A percentile compares a stretch with the other conserved stretches of the same genome.
Conservation (phyloP, 2,888 invertebrate species). For the Sisyra nigra region DNA sequence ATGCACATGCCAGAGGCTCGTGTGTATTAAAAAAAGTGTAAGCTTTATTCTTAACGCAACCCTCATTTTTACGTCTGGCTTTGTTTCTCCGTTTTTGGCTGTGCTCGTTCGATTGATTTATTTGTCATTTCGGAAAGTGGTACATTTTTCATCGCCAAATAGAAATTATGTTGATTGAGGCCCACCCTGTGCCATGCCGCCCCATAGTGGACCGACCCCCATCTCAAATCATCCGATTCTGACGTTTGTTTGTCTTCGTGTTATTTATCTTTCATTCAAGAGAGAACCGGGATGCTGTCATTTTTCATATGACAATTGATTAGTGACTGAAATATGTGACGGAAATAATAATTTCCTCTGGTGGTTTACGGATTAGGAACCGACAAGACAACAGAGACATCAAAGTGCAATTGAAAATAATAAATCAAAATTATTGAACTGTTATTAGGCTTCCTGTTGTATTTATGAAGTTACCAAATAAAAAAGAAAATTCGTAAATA, state of each 20-base stretch:
- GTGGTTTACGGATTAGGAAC: too few species aligned
- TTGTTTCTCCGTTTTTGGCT: neutral
- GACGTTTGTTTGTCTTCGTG: too few species aligned
- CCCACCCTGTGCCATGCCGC: too few species aligned
- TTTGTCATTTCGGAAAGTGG: slow-evolving; percentile 6
- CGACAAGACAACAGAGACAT: too few species aligned
- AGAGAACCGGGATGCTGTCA: slow-evolving; percentile 1
- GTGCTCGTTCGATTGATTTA: slow-evolving; percentile 7
- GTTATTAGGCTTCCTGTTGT: too few species aligned
- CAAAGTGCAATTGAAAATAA: too few species aligned
- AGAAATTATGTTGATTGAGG: slow-evolving; percentile 4
- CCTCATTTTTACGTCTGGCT: slow-evolving; percentile 1
- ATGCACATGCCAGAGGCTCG: neutral
- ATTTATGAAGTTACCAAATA: too few species aligned
- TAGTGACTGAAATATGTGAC: slow-evolving; percentile 4
- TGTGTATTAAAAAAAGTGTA: neutral
- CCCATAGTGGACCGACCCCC: too few species aligned
- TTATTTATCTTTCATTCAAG: neutral
- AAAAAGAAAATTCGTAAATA: too few species aligned
- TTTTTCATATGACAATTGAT: slow-evolving; percentile 5
- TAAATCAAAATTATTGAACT: too few species aligned
- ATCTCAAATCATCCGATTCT: too few species aligned
- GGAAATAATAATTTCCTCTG: slow-evolving; percentile 3
- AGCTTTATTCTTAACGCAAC: neutral
- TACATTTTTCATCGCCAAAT: slow-evolving; percentile 4